Percentiles rank a stretch among this genome's conserved stretches.
Conservation (phyloP, 2,888 invertebrate species). For the Drosophila glabriapex region DNA sequence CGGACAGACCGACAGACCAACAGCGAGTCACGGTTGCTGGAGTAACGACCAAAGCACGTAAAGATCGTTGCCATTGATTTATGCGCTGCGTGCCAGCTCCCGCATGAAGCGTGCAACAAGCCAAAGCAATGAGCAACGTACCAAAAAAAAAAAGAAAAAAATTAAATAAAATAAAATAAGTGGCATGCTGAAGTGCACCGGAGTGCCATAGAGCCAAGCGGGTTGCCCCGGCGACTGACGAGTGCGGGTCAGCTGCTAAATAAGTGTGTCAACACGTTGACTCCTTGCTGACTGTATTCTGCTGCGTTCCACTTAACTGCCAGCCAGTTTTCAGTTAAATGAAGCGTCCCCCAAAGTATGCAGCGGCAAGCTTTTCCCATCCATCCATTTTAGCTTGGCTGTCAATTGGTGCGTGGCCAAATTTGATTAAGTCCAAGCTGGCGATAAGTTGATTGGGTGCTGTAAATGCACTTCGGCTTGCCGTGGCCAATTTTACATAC, state of each 20-base stretch:
- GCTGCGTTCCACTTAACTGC: slow-evolving; percentile 29
- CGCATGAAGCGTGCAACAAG: slow-evolving; percentile 80
- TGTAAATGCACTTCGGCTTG: slow-evolving; percentile 35
- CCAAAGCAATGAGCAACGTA: slow-evolving; percentile 46
- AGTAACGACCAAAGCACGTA: slow-evolving; percentile 67
- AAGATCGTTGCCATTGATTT: slow-evolving; percentile 82
- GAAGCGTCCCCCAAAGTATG: slow-evolving; percentile 65
- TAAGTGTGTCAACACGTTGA: slow-evolving; percentile 73
- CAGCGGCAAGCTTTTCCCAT: slow-evolving; percentile 46
- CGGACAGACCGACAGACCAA: slow-evolving; percentile 10
- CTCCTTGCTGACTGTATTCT: slow-evolving; percentile 15
- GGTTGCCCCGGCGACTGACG: slow-evolving; percentile 37
- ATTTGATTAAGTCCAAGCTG: slow-evolving; percentile 76
- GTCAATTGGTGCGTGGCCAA: slow-evolving; percentile 54
- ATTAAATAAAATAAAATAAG: slow-evolving; percentile 18
- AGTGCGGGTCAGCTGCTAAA: slow-evolving; percentile 68
- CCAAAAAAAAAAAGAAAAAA: neutral
- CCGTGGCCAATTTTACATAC: slow-evolving; percentile 55
- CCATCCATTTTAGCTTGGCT: slow-evolving; percentile 31
- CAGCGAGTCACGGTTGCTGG: slow-evolving; percentile 32
- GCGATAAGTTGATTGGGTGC: slow-evolving; percentile 74
- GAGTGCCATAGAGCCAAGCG: slow-evolving; percentile 11
- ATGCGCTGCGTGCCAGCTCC: slow-evolving; percentile 71
- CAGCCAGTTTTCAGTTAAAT: slow-evolving; percentile 52
- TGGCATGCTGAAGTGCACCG: slow-evolving; percentile 11